phyloP scores from a whole-genome alignment of 2,797 vertebrate genomes.

The Aselliscus stoliczkanus region DNA sequence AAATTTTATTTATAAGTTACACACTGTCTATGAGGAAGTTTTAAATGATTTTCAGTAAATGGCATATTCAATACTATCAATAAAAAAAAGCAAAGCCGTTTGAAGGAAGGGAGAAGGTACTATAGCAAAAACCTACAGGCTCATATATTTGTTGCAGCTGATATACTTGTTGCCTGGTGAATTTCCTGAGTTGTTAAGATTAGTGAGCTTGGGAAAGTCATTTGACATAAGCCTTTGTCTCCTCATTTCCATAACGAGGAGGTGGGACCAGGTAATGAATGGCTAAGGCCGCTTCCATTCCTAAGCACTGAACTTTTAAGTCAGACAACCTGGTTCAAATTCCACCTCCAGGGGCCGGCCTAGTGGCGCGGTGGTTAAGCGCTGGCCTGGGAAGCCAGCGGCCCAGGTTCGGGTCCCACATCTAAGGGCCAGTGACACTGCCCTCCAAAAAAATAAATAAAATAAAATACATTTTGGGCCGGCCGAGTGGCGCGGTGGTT shows the following conservation, averaged over 20 bases:
- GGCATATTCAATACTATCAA: background rate
- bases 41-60: background rate
- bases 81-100: background rate
- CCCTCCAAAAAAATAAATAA: too few relatives aligned
- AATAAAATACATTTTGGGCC: too few relatives aligned
- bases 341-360: background rate
- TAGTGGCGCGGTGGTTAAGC: too few relatives aligned
- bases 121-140: background rate
- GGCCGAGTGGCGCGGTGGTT: too few relatives aligned
- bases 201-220: background rate
- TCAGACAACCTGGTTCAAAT: background rate
- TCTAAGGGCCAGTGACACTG: too few relatives aligned
- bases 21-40: background rate
- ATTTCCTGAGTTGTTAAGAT: background rate
- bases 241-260: background rate
- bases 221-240: background rate
- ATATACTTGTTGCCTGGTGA: background rate
- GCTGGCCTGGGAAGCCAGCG: too few relatives aligned
- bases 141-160: too few relatives aligned
- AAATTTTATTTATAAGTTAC: background rate
- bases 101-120: background rate
- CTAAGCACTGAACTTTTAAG: background rate
- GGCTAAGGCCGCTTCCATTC: background rate
- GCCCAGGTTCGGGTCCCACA: too few relatives aligned
- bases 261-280: background rate